Evolutionary conservation across 2,888 invertebrate species (phyloP).

Genomic region (Anodontia alba): DNA sequence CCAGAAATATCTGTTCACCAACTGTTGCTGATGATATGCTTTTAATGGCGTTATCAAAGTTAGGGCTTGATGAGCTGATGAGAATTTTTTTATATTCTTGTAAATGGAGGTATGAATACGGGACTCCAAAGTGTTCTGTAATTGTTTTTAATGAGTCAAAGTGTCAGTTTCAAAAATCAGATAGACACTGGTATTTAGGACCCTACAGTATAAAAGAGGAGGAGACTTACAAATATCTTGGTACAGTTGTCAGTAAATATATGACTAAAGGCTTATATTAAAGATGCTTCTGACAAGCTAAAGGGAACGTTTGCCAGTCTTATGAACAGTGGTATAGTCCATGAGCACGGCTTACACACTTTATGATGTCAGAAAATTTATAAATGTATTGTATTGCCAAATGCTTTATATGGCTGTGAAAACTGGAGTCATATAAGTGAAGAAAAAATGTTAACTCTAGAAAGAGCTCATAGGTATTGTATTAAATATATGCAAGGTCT

Average conservation of each 20-base stretch:
- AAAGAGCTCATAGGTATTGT: constrained; percentile 35
- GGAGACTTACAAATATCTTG: constrained; percentile 15
- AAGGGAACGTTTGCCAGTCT: constrained; percentile 10
- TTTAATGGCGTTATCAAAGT: constrained; percentile 11
- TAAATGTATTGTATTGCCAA: constrained; percentile 26
- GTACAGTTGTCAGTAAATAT: background rate
- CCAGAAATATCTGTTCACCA: background rate
- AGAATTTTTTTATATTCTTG: constrained; percentile 24
- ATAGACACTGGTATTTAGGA: constrained; percentile 1
- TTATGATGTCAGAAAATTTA: constrained; percentile 22
- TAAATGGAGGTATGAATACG: constrained; percentile 32
- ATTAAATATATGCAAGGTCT: constrained; percentile 29
- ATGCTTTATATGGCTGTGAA: constrained; percentile 40
- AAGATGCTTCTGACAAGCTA: constrained; percentile 21
- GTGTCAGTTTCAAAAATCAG: background rate
- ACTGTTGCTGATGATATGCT: constrained; percentile 39
- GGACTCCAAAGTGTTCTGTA: constrained; percentile 22
- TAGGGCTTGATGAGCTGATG: constrained; percentile 12
- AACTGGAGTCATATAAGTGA: constrained; percentile 23
- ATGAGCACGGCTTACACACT: constrained; percentile 13
- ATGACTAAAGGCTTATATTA: background rate
- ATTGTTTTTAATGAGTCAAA: constrained; percentile 17
- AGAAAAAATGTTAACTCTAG: constrained; percentile 12
- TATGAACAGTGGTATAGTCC: background rate
- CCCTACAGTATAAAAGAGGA: background rate